Percentiles rank a stretch among this genome's conserved stretches.
Evolutionary conservation across 2,113 vertebrate species (phyloP).

Genomic region (Manacus vitellinus): DNA sequence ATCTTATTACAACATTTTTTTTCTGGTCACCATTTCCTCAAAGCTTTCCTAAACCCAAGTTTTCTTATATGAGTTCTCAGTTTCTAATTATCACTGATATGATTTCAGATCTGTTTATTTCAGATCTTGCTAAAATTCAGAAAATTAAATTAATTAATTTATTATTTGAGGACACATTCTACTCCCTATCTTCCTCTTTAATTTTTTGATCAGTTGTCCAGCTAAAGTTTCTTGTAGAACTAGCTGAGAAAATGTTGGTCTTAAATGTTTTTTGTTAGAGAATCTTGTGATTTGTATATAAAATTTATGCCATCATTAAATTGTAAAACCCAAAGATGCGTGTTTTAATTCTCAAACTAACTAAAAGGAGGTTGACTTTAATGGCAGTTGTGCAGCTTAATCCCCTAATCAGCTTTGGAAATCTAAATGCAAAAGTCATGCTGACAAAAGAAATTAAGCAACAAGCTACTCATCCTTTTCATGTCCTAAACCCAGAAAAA

Average conservation of each 20-base stretch:
- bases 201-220: neutral
- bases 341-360: neutral
- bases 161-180: neutral
- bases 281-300: neutral
- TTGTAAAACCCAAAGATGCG: neutral
- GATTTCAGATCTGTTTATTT: neutral
- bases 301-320: neutral
- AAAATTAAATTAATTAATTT: neutral
- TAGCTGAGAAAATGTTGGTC: neutral
- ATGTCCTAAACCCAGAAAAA: neutral
- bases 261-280: neutral
- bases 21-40: neutral
- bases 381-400: neutral
- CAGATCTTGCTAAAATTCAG: neutral
- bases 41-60: neutral
- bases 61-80: neutral
- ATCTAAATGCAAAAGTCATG: neutral
- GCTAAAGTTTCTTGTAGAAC: neutral
- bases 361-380: neutral
- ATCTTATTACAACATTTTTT: neutral
- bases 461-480: neutral
- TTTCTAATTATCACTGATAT: neutral
- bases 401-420: neutral
- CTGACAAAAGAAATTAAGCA: constrained; percentile 40
- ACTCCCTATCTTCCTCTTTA: neutral